These are phyloP conservation scores for Buphagus erythrorhynchus DNA, from an alignment of 2,797 vertebrate genomes.

Conservation along the genomic window DNA sequence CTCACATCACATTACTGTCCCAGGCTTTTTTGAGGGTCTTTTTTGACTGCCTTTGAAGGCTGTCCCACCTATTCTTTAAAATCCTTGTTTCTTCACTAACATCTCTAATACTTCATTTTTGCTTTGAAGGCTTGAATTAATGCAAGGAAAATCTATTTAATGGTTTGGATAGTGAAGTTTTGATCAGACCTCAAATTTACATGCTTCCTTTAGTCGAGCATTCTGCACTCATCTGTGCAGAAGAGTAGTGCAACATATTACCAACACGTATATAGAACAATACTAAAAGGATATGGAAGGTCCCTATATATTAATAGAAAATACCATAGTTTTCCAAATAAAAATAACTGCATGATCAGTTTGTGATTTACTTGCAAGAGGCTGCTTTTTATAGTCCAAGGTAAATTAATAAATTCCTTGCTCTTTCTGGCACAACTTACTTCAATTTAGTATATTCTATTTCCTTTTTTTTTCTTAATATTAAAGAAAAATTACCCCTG, in stretches of 20 bases:
- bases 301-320: neutral
- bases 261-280: neutral
- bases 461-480: constrained; percentile 50
- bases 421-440: constrained; percentile 26
- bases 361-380: neutral
- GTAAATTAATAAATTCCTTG: constrained; percentile 1
- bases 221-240: neutral
- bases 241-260: neutral
- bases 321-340: neutral
- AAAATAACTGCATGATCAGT: neutral
- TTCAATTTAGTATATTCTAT: constrained; percentile 59
- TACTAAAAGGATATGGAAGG: neutral
- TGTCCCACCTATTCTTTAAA: neutral
- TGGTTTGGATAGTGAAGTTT: neutral
- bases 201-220: accelerated
- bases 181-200: neutral
- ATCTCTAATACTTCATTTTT: neutral
- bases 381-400: neutral
- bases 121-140: neutral
- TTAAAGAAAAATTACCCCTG: constrained; percentile 71
- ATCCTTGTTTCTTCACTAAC: neutral
- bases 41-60: neutral
- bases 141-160: neutral
- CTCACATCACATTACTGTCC: neutral
- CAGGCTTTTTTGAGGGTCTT: neutral